Conservation (phyloP, 2,113 vertebrate species). For the Pipa parva region DNA sequence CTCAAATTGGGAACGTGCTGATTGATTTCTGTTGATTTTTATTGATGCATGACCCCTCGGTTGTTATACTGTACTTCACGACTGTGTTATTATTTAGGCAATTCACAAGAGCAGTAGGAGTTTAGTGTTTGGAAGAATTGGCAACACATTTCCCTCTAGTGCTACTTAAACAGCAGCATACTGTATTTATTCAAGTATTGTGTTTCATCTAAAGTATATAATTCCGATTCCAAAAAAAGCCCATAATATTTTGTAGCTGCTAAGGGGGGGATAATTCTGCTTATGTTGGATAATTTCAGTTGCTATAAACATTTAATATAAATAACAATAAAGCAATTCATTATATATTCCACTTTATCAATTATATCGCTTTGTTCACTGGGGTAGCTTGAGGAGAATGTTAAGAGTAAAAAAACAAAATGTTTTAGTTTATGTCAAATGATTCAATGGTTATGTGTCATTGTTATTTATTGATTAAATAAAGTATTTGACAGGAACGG, state of each 20-base stretch:
- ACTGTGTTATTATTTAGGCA: slow-evolving; percentile 43
- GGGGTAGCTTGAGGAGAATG: not conserved
- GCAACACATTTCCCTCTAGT: slow-evolving; percentile 41
- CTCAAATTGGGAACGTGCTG: slow-evolving; percentile 42
- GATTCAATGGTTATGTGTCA: not conserved
- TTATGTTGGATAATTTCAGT: slow-evolving; percentile 36
- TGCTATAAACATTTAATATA: slow-evolving; percentile 34
- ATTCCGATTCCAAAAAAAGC: slow-evolving; percentile 39
- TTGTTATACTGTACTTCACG: slow-evolving; percentile 42
- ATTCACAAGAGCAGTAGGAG: slow-evolving; percentile 41
- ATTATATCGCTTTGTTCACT: slow-evolving; percentile 24
- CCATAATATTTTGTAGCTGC: slow-evolving; percentile 34
- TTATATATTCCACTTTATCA: slow-evolving; percentile 19
- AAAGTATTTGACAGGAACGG: not conserved
- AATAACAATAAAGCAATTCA: slow-evolving; percentile 30
- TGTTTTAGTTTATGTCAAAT: not conserved
- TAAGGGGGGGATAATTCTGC: slow-evolving; percentile 35
- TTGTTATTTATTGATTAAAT: not conserved
- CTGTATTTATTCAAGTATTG: slow-evolving; percentile 43
- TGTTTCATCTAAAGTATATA: slow-evolving; percentile 41
- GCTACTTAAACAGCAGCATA: slow-evolving; percentile 43
- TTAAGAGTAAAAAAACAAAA: not conserved
- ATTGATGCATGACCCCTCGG: slow-evolving; percentile 42
- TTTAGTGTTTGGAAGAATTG: slow-evolving; percentile 44
- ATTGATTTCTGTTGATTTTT: slow-evolving; percentile 44